Evolutionary conservation across 2,888 invertebrate species (phyloP), one percentile per base, ranked within the genome.

Genomic region (Drosophila lacicola): DNA sequence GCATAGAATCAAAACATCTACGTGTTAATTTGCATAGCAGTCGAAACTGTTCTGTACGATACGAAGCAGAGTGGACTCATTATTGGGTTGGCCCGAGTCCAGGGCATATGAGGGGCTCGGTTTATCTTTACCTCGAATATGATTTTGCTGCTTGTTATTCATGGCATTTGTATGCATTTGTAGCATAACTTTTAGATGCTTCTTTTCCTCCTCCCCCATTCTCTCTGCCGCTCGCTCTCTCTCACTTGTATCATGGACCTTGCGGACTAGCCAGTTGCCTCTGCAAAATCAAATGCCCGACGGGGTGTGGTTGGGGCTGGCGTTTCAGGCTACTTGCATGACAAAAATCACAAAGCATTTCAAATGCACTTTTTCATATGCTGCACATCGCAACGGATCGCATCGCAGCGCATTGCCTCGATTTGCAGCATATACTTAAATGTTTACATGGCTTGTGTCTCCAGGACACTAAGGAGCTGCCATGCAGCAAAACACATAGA

Each of bases 321-420:
- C 34, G 57, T 29, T 29, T 29, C 29, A 1, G 45, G 54, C 55
- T 53, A 41, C 56, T 74, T 60, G 72, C 83, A 86, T 82, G 88
- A 82, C 83, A 80, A 78, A 82, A 83, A 86, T 88, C 86, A 86
- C 83, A 83, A 88, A 86, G 83, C 83, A 85, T 82, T 82, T 85
- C 72, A 74, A 88, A 82, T 82, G 80, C 70, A 69, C 70, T 78
- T 75, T 88, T 82, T 88, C 83, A 83, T 83, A 83, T 83, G 83
- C 80, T 86, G 80, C 88, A 75, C 80, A 85, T 83, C 74, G 78
- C 62, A 65, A 49, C 29, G 55, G 46, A 54, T 53, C 42, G 55
- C 67, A 66, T 62, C 21, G 63, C 72, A 53, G 39, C 53, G 73
- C 75, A 70, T 73, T 63, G 70, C 41, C 56, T 72, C 68, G 66